These are phyloP conservation scores for Mus spicilegus DNA, from an alignment of 2,113 vertebrate genomes.

Conservation along the genomic window DNA sequence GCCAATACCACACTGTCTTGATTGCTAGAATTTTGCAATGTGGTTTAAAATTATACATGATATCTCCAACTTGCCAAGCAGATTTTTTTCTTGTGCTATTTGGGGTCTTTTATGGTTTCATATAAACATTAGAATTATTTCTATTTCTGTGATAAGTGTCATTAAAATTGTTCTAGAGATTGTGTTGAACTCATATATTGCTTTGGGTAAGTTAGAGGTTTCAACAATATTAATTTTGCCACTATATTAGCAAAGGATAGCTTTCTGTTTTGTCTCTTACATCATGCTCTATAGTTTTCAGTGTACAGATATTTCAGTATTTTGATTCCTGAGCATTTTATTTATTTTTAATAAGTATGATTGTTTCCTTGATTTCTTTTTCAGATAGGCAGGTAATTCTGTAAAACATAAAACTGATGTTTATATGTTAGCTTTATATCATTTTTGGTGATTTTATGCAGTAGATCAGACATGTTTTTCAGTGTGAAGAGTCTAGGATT, in stretches of 20 bases:
- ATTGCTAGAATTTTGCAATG: not conserved
- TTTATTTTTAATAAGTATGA: not conserved
- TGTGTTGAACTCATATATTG: not conserved
- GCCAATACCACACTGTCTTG: not conserved
- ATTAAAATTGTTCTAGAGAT: not conserved
- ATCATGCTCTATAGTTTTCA: not conserved
- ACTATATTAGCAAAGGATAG: not conserved
- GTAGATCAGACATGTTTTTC: not conserved
- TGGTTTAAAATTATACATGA: not conserved
- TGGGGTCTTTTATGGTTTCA: not conserved
- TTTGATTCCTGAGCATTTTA: not conserved
- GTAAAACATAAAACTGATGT: not conserved
- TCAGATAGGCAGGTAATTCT: not conserved
- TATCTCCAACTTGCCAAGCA: not conserved
- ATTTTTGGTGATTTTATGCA: not conserved
- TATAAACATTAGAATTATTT: not conserved
- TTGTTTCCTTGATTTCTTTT: constrained; percentile 1
- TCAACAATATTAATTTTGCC: not conserved
- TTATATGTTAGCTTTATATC: not conserved
- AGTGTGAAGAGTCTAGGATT: not conserved
- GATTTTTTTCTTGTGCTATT: not conserved
- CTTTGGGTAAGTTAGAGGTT: not conserved
- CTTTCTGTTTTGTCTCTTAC: not conserved
- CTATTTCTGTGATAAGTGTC: not conserved
- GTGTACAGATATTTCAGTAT: not conserved